Percentiles rank a stretch among this genome's conserved stretches.
phyloP scores from a whole-genome alignment of 1,140 invertebrate species.

The Dreissena polymorpha region DNA sequence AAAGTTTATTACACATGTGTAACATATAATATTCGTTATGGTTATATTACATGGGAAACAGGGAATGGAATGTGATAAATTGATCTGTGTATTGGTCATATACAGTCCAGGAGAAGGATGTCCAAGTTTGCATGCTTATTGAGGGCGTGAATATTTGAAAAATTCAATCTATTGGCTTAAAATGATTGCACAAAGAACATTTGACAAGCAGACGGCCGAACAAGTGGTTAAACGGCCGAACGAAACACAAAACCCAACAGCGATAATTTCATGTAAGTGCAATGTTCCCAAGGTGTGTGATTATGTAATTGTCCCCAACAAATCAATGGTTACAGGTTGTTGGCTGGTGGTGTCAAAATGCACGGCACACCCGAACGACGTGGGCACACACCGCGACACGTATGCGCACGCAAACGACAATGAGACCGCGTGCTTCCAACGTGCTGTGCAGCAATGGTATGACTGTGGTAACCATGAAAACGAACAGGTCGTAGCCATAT shows the following conservation, averaged over 20 bases:
- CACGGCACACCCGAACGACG: constrained; percentile 17
- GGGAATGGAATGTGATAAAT: too few species aligned
- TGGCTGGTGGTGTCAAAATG: constrained; percentile 59
- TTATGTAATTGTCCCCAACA: background rate
- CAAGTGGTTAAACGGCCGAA: background rate
- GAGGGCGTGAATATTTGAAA: too few species aligned
- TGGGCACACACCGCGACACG: constrained; percentile 54
- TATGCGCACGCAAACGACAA: constrained; percentile 28
- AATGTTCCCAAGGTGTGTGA: background rate
- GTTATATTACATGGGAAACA: too few species aligned
- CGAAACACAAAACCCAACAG: background rate
- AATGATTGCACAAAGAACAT: too few species aligned
- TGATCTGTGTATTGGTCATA: too few species aligned
- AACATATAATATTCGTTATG: too few species aligned
- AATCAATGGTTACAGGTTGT: constrained; percentile 42
- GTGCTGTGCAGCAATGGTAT: constrained; percentile 55
- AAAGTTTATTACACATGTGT: too few species aligned
- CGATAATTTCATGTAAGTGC: background rate
- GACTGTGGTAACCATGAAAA: constrained; percentile 47
- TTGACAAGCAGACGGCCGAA: background rate
- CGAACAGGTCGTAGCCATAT: constrained; percentile 50
- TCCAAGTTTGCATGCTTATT: too few species aligned
- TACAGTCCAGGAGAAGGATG: too few species aligned
- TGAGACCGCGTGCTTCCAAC: constrained; percentile 54
- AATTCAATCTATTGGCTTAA: background rate